Evolutionary conservation across 1,140 invertebrate genomes (phyloP), one percentile per base, ranked within the genome.

Genomic region (Tachypleus tridentatus): DNA sequence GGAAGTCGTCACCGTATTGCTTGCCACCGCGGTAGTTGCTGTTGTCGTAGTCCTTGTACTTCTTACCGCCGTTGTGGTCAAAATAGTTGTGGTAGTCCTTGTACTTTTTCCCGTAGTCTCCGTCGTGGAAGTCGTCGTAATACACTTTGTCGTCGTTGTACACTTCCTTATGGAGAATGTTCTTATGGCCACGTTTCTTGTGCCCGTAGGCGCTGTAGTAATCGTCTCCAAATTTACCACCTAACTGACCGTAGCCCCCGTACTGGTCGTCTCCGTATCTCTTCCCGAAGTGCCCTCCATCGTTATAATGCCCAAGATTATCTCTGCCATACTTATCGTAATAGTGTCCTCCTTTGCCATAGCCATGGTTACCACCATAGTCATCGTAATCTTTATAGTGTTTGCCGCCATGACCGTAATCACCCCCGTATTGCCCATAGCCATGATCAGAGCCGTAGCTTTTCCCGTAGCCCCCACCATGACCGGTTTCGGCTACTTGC

Each of bases 151-250:
- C 67, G n/a, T 72, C 68, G 7, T 70, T 69, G 49, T 67, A 70
- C 60, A 72, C 71, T 58, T 72, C 69, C 58, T 72, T 72, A 61
- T 72, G 70, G 60, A 72, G 72, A 5, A 68, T 67, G 49, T 72
- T 72, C 61, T 72, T 72, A 58, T 70, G 70, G 5, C 71, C 71
- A 50, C 62, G 6, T 47, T 61, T 65, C 60, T 68, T 70, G 53
- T 68, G 66, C 10, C 69, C 69, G 56, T 68, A 65, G 58, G 68
- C 67, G 49, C 68, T 70, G 54, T 58, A 68, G 11, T 64, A 57
- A 11, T 70, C 64, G 3, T 62, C 66, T 6, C 64, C 66, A 5
- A 63, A 58, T 53, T 68, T 65, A 11, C 57, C 64, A 48, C 66
- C 65, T 50, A 61, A 64, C 8, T 64, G 60, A 56, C 67, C 67